These are phyloP conservation scores for Ptilorrhoa leucosticta DNA, from an alignment of 2,113 vertebrate genomes.

Conservation along the genomic window DNA sequence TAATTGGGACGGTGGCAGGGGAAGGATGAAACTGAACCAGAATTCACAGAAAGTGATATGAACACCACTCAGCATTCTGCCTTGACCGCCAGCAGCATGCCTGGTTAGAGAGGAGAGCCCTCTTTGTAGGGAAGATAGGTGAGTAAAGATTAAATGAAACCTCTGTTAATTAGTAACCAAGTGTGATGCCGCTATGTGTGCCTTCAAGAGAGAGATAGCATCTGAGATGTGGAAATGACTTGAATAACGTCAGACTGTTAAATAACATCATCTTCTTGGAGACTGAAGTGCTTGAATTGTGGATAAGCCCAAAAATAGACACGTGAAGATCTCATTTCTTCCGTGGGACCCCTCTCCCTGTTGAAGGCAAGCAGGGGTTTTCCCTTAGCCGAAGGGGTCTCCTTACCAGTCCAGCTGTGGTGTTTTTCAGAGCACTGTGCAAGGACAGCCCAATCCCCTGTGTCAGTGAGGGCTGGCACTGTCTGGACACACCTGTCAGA, in stretches of 20 bases:
- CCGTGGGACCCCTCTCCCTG: neutral
- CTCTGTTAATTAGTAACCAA: neutral
- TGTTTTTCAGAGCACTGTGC: neutral
- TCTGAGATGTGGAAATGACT: neutral
- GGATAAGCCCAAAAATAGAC: neutral
- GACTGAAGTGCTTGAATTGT: neutral
- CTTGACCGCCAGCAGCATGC: neutral
- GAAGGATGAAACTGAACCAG: neutral
- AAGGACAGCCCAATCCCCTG: neutral
- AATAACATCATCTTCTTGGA: neutral
- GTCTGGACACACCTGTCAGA: neutral
- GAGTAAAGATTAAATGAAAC: neutral
- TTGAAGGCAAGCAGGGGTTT: neutral
- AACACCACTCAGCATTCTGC: neutral
- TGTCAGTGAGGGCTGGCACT: neutral
- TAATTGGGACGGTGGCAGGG: neutral
- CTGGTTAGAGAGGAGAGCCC: neutral
- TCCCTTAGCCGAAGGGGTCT: neutral
- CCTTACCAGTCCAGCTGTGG: neutral
- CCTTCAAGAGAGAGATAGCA: neutral
- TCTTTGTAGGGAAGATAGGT: neutral
- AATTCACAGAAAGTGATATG: neutral
- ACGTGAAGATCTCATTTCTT: neutral
- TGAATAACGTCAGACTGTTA: neutral
- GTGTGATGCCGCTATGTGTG: neutral